phyloP scores from a whole-genome alignment of 23 tunicate genomes.

The Botrylloides violaceus region DNA sequence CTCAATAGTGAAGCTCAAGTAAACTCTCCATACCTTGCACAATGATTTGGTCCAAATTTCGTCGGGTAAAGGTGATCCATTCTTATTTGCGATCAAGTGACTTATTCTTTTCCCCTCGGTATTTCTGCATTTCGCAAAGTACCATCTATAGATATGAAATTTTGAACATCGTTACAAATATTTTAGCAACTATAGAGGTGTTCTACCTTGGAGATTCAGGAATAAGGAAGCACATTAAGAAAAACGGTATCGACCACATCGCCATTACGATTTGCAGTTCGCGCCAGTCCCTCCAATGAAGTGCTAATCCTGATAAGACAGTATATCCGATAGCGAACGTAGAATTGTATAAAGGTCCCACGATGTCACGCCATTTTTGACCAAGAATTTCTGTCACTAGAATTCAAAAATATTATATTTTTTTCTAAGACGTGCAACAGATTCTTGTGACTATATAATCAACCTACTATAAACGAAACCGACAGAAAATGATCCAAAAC shows the following conservation, averaged over 20 bases:
- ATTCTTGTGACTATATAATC: background rate
- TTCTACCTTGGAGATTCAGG: background rate
- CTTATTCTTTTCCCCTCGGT: conserved; percentile 46
- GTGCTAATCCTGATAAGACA: conserved; percentile 59
- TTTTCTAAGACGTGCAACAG: background rate
- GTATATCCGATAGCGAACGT: conserved; percentile 87
- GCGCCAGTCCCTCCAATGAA: conserved; percentile 68
- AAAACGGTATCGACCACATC: conserved; percentile 50
- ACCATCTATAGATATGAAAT: conserved; percentile 58
- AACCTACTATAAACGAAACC: background rate
- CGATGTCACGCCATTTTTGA: conserved; percentile 41
- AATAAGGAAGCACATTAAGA: conserved; percentile 36
- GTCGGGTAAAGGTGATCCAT: conserved; percentile 43
- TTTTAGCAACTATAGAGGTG: background rate
- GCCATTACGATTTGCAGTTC: conserved; percentile 61
- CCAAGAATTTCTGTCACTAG: conserved; percentile 78
- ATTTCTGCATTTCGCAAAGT: conserved; percentile 52
- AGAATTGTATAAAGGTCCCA: conserved; percentile 55
- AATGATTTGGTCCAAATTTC: background rate
- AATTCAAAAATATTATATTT: background rate
- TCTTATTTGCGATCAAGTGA: conserved; percentile 45
- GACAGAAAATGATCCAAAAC: conserved; percentile 11
- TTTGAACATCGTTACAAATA: too few species aligned
- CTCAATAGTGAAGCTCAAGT: background rate
- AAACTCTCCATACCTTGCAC: background rate